Evolutionary conservation across 53 echinoderm and acorn worm species (phyloP).

Genomic region (Arbacia lixula): DNA sequence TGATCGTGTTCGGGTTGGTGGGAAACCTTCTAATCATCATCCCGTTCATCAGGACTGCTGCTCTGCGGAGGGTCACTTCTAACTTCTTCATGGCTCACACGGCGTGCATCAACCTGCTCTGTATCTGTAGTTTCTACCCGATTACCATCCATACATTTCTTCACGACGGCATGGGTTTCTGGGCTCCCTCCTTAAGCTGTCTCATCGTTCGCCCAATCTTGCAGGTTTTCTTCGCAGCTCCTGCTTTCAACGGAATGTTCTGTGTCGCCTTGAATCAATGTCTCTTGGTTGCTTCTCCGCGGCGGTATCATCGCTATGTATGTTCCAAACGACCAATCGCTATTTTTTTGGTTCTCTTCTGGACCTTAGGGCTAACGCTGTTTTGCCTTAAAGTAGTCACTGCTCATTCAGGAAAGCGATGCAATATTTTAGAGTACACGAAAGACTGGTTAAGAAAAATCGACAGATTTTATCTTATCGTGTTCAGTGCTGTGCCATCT

Average conservation of each 20-base stretch:
- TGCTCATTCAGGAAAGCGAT: not conserved
- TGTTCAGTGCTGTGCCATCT: not conserved
- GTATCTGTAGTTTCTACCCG: conserved; percentile 23
- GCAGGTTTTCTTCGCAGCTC: conserved; percentile 1
- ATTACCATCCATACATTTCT: no score
- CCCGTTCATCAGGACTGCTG: not conserved
- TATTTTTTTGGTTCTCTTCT: conserved; percentile 9
- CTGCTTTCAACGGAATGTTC: no score
- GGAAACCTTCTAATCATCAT: conserved; percentile 30
- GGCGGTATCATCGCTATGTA: not conserved
- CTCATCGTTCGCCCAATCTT: no score
- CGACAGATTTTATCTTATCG: not conserved
- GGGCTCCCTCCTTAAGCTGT: no score
- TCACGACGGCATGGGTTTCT: no score
- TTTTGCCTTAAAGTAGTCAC: not conserved
- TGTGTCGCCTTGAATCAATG: conserved; percentile 17
- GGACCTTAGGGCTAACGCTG: not conserved
- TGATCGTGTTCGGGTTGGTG: not conserved
- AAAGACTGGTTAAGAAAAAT: not conserved
- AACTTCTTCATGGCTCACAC: conserved; percentile 30
- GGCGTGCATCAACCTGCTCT: not conserved
- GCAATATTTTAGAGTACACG: not conserved
- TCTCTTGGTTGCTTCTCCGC: conserved; percentile 15
- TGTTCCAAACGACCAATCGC: conserved; percentile 4
- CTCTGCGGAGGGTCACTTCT: conserved; percentile 18